phyloP scores from a whole-genome alignment of 2,888 invertebrate species.

The Bimastos eiseni region DNA sequence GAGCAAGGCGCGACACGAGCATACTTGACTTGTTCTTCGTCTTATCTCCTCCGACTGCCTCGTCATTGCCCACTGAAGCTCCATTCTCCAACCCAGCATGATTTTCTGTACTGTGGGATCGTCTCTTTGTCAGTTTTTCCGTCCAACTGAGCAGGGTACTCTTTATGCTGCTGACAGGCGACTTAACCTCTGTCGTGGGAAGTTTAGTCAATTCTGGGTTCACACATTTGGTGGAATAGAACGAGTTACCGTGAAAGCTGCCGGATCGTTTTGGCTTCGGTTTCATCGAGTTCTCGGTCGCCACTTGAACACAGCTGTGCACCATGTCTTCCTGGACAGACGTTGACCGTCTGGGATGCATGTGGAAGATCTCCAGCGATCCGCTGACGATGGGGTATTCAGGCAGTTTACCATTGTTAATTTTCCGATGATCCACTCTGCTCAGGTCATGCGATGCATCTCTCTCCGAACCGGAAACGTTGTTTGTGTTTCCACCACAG shows the following conservation, averaged over 20 bases:
- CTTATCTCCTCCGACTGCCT: neutral
- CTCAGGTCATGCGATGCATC: neutral
- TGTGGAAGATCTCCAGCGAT: neutral
- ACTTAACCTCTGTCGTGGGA: neutral
- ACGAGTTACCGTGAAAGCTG: constrained; percentile 27
- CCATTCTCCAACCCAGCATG: neutral
- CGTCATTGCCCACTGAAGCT: neutral
- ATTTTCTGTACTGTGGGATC: constrained; percentile 16
- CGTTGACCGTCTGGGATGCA: neutral
- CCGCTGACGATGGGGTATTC: neutral
- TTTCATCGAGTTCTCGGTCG: neutral
- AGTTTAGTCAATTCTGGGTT: neutral
- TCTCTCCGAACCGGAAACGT: neutral
- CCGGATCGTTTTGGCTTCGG: constrained; percentile 25
- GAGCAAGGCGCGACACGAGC: neutral
- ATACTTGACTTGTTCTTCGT: neutral
- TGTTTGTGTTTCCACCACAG: neutral
- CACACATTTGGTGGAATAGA: constrained; percentile 14
- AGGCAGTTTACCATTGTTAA: neutral
- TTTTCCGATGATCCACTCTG: neutral
- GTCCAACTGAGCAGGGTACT: constrained; percentile 18
- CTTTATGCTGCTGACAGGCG: constrained; percentile 13
- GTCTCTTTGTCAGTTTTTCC: constrained; percentile 20
- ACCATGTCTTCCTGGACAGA: constrained; percentile 18
- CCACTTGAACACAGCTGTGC: neutral